Base-by-base conservation (phyloP, 35 echinoderm and acorn worm species). In the Acanthaster planci region DNA sequence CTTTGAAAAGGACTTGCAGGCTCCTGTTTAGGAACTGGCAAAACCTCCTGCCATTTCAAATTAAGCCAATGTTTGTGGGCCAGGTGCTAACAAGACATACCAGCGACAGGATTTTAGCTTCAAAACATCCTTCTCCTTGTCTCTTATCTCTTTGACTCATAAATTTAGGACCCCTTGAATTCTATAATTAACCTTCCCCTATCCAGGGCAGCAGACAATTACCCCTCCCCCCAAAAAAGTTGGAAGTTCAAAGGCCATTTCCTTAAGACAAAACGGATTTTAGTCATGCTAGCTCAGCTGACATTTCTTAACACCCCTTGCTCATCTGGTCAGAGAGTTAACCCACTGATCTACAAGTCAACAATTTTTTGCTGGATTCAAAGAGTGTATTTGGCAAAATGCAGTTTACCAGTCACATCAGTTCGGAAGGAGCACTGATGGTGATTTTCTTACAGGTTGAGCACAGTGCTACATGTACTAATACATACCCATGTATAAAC, bases 61-160 rank as follows among this genome's bases (percentile, higher is more conserved):
- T 72, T 72, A 72, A 72, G 64, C 26, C 64, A 72, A 72, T 12
- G 64, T 72, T 72, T 72, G 64, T 34, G 34, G 26, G 34, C 21
- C 64, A 72, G 64, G 64, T 72, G 64, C 34, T 31, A 72, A 72
- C 64, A 72, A 72, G 64, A 72, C 64, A 30, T 72, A 14, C n/a
- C n/a, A n/a, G 9, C 26, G 64, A 72, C 64, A 72, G 34, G 64
- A 72, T 72, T 72, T 72, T 21, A 47, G 42, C 26, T 30, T 72
- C 29, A 72, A 72, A 72, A 47, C 4, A 4, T 6, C 12, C 42
- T 12, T 47, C 12, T 47, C 64, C 64, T 72, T 10, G 21, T 34
- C 64, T 26, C 42, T 47, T 47, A 26, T 30, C 57, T 72, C 2
- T 10, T 12, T 29, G 27, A 22, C 27, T 31, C 26, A 72, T 27